Conservation (phyloP, 1,140 invertebrate species). For the Hydropsyche tenuis region DNA sequence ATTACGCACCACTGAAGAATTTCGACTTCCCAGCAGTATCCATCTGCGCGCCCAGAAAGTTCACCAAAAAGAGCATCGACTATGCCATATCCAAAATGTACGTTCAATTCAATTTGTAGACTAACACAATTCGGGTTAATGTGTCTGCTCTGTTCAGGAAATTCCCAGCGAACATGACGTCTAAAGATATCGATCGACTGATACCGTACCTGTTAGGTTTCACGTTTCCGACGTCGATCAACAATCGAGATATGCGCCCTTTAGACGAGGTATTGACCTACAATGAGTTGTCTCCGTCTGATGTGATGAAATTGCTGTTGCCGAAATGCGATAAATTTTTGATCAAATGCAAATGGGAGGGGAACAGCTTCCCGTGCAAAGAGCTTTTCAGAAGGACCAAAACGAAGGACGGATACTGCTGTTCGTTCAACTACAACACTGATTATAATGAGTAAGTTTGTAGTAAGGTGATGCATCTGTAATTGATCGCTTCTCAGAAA, state of each 20-base stretch:
- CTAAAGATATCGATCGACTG: constrained; percentile 30
- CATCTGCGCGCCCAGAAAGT: constrained; percentile 52
- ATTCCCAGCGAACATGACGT: constrained; percentile 37
- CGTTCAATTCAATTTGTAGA: no score
- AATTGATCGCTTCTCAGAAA: no score
- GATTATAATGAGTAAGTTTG: constrained; percentile 33
- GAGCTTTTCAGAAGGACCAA: constrained; percentile 55
- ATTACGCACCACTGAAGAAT: constrained; percentile 50
- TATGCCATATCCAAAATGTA: constrained; percentile 19
- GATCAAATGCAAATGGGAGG: constrained; percentile 59
- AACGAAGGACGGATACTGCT: constrained; percentile 59
- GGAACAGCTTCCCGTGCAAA: constrained; percentile 52
- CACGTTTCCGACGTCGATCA: constrained; percentile 23
- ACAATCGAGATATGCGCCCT: background rate
- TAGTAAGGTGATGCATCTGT: no score
- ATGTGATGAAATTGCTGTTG: constrained; percentile 50
- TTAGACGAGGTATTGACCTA: constrained; percentile 42
- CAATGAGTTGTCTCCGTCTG: constrained; percentile 36
- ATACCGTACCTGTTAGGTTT: constrained; percentile 50
- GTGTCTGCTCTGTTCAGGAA: constrained; percentile 40
- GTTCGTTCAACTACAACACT: constrained; percentile 59
- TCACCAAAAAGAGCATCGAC: constrained; percentile 48
- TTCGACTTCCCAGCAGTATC: constrained; percentile 54
- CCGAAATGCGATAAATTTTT: constrained; percentile 54
- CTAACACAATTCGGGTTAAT: no score